Conservation (phyloP, 1,140 invertebrate species). For the Globodera ellingtonae region DNA sequence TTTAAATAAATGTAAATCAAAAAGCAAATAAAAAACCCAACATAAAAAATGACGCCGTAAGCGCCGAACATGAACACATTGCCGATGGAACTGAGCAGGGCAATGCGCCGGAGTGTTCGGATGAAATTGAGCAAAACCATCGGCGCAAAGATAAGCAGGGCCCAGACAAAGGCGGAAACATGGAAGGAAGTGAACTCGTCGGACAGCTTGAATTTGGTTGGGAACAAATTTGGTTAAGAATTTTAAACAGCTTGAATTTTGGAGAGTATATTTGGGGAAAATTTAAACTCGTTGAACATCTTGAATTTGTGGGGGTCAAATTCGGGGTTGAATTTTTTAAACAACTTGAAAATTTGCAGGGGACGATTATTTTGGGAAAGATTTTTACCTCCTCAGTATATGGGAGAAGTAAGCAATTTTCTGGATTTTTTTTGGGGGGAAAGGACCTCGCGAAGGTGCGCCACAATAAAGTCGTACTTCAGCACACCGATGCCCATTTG, state of each 20-base stretch:
- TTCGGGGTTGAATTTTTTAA: too few relatives aligned
- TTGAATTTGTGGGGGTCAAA: too few relatives aligned
- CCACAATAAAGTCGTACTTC: slow-evolving; percentile 57
- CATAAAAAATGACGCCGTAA: slow-evolving; percentile 51
- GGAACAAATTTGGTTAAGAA: too few relatives aligned
- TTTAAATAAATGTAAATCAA: not conserved
- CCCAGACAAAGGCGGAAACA: slow-evolving; percentile 37
- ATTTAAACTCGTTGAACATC: too few relatives aligned
- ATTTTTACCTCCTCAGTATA: too few relatives aligned
- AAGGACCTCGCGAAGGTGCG: slow-evolving; percentile 42
- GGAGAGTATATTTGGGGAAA: too few relatives aligned
- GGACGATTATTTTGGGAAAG: too few relatives aligned
- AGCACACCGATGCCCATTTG: slow-evolving; percentile 57
- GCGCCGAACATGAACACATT: slow-evolving; percentile 55
- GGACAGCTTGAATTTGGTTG: slow-evolving; percentile 35
- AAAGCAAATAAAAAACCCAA: not conserved
- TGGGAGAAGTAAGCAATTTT: too few relatives aligned
- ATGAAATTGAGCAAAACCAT: slow-evolving; percentile 46
- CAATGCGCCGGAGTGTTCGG: slow-evolving; percentile 39
- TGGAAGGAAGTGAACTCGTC: slow-evolving; percentile 44
- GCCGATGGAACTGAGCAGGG: slow-evolving; percentile 43
- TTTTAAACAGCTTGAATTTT: not conserved
- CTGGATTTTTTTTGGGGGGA: not conserved
- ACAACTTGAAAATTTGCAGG: too few relatives aligned
- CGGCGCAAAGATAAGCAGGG: slow-evolving; percentile 39